A percentile compares a stretch with the other conserved stretches of the same genome.
phyloP scores from a whole-genome alignment of 2,888 invertebrate genomes.

The Phrixothrix hirtus region DNA sequence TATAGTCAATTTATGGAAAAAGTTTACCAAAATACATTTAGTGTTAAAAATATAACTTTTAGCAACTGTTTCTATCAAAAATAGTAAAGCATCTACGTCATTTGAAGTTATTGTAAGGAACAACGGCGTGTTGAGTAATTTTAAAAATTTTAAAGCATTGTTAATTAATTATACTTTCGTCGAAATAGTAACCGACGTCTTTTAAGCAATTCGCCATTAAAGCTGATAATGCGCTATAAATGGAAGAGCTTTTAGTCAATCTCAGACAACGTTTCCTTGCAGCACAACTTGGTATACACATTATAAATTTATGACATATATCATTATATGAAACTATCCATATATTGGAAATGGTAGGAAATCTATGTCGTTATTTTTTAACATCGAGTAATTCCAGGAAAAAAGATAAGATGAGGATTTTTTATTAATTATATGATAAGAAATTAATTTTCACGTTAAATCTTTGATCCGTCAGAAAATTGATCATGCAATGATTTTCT shows the following conservation, averaged over 20 bases:
- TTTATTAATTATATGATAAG: no score
- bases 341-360: no score
- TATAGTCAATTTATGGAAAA: conserved; percentile 9
- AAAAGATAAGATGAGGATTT: no score
- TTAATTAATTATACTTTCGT: conserved; percentile 22
- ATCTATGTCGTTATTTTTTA: no score
- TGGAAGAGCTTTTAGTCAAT: conserved; percentile 16
- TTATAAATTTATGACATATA: no score
- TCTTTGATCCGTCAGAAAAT: no score
- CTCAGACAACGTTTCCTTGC: no score
- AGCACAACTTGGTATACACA: no score
- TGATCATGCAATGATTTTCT: no score
- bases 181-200: conserved; percentile 2
- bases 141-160: conserved; percentile 24
- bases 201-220: conserved; percentile 8
- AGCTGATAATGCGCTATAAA: conserved; percentile 11
- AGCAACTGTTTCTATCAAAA: conserved; percentile 35
- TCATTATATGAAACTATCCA: no score
- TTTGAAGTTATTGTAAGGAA: conserved; percentile 27
- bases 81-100: conserved; percentile 35
- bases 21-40: conserved; percentile 29
- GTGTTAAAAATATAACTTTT: conserved; percentile 27
- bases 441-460: no score
- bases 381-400: no score
- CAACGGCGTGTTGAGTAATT: conserved; percentile 27